Evolutionary conservation across 2,888 invertebrate genomes (phyloP), one percentile per base, ranked within the genome.

Genomic region (Drosophila subsilvestris): DNA sequence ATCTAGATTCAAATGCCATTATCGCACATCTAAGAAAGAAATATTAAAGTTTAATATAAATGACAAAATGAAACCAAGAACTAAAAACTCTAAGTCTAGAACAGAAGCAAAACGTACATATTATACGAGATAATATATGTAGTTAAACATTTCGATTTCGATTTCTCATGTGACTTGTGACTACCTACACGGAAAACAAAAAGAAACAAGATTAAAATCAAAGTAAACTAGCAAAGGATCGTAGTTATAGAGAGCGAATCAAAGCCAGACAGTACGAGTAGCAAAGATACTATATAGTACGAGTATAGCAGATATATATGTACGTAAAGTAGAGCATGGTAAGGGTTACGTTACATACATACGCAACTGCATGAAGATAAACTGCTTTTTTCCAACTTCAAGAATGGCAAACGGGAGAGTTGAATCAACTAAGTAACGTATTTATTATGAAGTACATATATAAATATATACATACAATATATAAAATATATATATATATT

Each of bases 101-200:
- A 25, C 48, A 53, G 56, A 63, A 22, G 14, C 25, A 14, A 73
- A 56, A 48, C 37, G 17, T 25, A 53, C 32, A 45, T 51, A 63
- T 53, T 47, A 54, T 27, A 60, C 10, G 32, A 20, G 29, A n/a
- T n/a, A n/a, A n/a, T n/a, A n/a, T n/a, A n/a, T 72, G 49, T 50
- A 57, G 63, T 29, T 72, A 37, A 27, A 56, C 55, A 72, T 57
- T 74, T 74, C 25, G 22, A n/a, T n/a, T n/a, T 20, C 74, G 74
- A 88, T 83, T 88, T 87, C 84, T 88, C 88, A 88, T 88, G 83
- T 83, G 83, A 88, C 88, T 72, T 74, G 74, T 59, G 55, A 58
- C 65, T 45, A 58, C 49, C 25, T 25, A 25, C 25, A 5, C 49
- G 54, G 53, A 54, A 58, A 62, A 32, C 44, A 56, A 54, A 58